Percentiles rank a stretch among this genome's conserved stretches.
Evolutionary conservation across 2,888 invertebrate species (phyloP).

Genomic region (Leptinotarsa tumamoca): DNA sequence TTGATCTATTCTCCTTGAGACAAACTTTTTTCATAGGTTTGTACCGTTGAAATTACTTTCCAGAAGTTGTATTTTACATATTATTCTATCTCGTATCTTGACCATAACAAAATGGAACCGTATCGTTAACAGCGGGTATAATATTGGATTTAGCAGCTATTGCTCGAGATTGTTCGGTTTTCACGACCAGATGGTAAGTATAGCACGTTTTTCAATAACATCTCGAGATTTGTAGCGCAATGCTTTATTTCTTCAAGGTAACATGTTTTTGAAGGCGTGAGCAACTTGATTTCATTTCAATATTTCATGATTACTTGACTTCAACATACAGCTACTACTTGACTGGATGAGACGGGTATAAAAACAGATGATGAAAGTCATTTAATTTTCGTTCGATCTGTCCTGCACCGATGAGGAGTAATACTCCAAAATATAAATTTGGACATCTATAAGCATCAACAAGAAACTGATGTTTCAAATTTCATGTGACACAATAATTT

Average conservation of each 20-base stretch:
- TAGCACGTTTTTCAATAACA: not conserved
- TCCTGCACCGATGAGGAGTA: no score
- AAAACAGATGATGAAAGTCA: not conserved
- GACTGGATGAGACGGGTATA: not conserved
- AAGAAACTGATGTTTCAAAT: no score
- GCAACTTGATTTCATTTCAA: not conserved
- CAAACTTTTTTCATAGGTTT: no score
- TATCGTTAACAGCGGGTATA: constrained; percentile 1
- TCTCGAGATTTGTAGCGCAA: not conserved
- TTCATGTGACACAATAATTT: no score
- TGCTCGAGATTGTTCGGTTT: not conserved
- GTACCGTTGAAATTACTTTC: no score
- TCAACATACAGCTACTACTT: not conserved
- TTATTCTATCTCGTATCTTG: not conserved
- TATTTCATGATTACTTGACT: not conserved
- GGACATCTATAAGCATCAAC: no score
- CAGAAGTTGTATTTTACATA: not conserved
- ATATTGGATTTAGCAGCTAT: not conserved
- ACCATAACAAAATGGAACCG: not conserved
- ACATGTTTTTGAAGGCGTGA: not conserved
- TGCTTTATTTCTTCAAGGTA: not conserved
- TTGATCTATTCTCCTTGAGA: no score
- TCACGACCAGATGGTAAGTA: not conserved
- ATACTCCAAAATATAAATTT: no score
- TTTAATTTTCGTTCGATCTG: no score